Base-by-base conservation (phyloP, 2,797 vertebrate genomes). In the Rhinogobio ventralis region DNA sequence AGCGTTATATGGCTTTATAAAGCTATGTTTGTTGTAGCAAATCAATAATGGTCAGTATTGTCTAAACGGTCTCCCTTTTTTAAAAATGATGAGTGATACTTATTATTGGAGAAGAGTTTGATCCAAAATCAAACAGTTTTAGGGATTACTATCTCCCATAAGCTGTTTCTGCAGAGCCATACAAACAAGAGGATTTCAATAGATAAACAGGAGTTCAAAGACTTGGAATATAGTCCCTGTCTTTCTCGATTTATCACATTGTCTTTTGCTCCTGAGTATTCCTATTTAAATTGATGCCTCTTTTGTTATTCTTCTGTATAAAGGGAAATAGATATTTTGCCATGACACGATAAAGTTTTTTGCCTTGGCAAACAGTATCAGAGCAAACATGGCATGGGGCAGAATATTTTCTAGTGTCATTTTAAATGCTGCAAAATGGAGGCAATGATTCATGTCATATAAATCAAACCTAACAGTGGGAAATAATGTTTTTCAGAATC, bases 261-360 rank as follows among this genome's bases (percentile, higher is more conserved):
- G 13, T 60, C 13, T 76, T 64, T 45, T 33, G 6, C 23, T 79
- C 11, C 71, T 75, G 62, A 72, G 64, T 79, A 85, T 83, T 85
- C 78, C 64, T 88, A 76, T 90, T 83, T 86, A 85, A 87, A 79
- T 69, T 53, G 51, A 75, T 86, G n/a, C 71, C 25, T 73, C n/a
- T 68, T 85, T 55, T 62, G 76, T 51, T 73, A 51, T 79, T 73
- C n/a, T 42, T 39, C 68, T 42, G 13, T 57, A 5, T 15, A 60
- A 68, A 46, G 2, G 28, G n/a, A 68, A 49, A 42, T 49, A 10
- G 5, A 51, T 33, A 42, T 46, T 76, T 69, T 45, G 13, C 9
- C 33, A 19, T 64, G 36, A 19, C 76, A 64, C 20, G 57, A 77
- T 49, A 30, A 6, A 19, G 39, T 85, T 67, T 81, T 79, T n/a